These are phyloP conservation scores for Chaetorhynchus papuensis DNA, from an alignment of 2,113 vertebrate species.

Conservation along the genomic window DNA sequence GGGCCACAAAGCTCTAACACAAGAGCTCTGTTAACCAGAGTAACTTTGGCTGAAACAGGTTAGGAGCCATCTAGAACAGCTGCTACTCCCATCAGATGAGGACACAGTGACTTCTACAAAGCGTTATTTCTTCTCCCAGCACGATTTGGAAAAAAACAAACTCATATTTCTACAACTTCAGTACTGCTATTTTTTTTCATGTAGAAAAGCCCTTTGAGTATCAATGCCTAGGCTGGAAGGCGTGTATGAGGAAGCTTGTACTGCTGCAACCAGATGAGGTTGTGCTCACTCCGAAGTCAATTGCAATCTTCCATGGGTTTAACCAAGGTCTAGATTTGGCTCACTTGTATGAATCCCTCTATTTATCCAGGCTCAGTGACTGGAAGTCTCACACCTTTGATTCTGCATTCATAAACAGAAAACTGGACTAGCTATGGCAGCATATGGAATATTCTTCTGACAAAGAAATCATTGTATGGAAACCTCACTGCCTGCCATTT, in stretches of 20 bases:
- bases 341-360: neutral
- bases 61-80: neutral
- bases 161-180: neutral
- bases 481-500: neutral
- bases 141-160: neutral
- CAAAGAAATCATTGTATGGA: conserved; percentile 22
- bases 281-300: neutral
- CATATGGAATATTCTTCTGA: neutral
- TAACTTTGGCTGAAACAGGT: neutral
- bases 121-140: neutral
- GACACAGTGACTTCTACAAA: neutral
- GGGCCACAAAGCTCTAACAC: neutral
- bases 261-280: neutral
- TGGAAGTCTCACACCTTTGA: neutral
- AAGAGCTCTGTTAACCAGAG: neutral
- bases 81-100: neutral
- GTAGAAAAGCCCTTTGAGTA: neutral
- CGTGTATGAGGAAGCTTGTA: neutral
- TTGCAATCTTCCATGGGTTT: neutral
- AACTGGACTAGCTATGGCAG: neutral
- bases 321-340: neutral
- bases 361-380: neutral
- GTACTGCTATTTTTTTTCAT: neutral
- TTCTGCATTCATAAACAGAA: neutral
- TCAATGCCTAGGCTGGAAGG: neutral